phyloP scores from a whole-genome alignment of 2,888 invertebrate species.

The Phlogophora meticulosa region DNA sequence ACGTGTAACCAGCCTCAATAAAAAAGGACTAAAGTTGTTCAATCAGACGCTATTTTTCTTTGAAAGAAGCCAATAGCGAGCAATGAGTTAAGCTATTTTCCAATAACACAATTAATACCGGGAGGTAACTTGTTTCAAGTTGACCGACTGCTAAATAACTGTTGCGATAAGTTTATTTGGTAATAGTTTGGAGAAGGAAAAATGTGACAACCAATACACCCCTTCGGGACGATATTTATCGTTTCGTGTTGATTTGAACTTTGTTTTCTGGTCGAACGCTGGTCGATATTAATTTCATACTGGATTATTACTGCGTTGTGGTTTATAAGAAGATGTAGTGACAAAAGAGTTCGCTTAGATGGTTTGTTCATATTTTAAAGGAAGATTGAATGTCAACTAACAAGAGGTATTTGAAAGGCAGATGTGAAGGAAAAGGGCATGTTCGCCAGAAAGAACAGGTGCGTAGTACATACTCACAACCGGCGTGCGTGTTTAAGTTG shows the following conservation, averaged over 20 bases:
- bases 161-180: conserved; percentile 20
- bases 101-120: conserved; percentile 28
- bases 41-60: conserved; percentile 9
- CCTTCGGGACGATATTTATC: conserved; percentile 21
- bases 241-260: conserved; percentile 8
- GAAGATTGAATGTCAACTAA: too few species aligned
- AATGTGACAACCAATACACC: conserved; percentile 6
- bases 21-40: background rate
- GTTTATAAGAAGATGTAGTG: too few species aligned
- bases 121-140: conserved; percentile 4
- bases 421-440: background rate
- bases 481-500: too few species aligned
- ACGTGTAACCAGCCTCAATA: background rate
- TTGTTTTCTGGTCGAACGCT: background rate
- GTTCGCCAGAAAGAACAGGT: too few species aligned
- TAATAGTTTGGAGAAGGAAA: conserved; percentile 21
- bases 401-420: too few species aligned
- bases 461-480: too few species aligned
- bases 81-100: conserved; percentile 12
- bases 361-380: too few species aligned
- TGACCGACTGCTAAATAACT: conserved; percentile 26
- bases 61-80: background rate
- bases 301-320: too few species aligned
- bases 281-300: background rate
- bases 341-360: too few species aligned